Conservation (phyloP, 2,888 invertebrate genomes). For the Diaprepes abbreviatus region DNA sequence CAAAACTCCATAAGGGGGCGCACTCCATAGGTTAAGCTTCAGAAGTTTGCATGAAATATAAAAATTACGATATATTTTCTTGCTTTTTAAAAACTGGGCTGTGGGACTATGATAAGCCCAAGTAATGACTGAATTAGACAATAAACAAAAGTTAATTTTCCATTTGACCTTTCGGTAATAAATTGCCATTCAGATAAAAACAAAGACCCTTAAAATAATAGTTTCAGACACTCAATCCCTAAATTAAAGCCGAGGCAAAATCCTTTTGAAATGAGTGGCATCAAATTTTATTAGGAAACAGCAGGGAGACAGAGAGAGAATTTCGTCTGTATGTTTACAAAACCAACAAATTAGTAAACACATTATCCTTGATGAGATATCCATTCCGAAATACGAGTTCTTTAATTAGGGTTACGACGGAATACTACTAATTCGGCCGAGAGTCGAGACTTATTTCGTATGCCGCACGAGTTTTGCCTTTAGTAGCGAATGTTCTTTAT, state of each 20-base stretch:
- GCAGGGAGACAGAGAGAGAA: slow-evolving; percentile 12
- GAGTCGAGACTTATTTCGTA: slow-evolving; percentile 38
- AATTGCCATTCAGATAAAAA: background rate
- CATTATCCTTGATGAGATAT: slow-evolving; percentile 59
- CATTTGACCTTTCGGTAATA: background rate
- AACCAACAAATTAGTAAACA: slow-evolving; percentile 61
- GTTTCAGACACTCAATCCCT: background rate
- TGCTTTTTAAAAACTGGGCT: no score
- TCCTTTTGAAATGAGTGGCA: slow-evolving; percentile 10
- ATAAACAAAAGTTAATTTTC: background rate
- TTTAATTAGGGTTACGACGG: slow-evolving; percentile 55
- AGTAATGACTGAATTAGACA: no score
- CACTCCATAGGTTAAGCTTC: no score
- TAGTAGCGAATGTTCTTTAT: slow-evolving; percentile 45
- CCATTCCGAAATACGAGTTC: slow-evolving; percentile 54
- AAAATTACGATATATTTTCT: no score
- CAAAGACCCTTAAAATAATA: background rate
- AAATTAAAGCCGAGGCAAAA: slow-evolving; percentile 1
- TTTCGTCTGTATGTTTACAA: slow-evolving; percentile 50
- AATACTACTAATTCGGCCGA: slow-evolving; percentile 41
- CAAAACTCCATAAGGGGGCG: no score
- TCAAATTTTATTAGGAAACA: slow-evolving; percentile 21
- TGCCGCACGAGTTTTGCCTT: slow-evolving; percentile 33
- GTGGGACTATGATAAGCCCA: no score
- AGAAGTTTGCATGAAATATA: no score